Evolutionary conservation across 2,888 invertebrate species (phyloP), one percentile per base, ranked within the genome.

Genomic region (Scelioninae gen. 2): DNA sequence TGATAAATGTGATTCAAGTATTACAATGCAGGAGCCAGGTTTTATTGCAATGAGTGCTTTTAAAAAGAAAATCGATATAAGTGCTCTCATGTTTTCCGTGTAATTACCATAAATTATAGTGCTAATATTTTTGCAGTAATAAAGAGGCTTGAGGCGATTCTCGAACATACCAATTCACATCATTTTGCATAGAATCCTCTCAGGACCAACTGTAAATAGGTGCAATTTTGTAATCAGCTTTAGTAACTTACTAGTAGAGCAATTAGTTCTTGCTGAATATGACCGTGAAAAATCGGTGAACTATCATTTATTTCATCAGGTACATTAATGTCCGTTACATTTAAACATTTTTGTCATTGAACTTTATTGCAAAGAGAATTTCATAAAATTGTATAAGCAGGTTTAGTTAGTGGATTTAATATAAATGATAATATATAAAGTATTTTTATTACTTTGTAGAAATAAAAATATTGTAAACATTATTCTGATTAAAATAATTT

Each of bases 91-190:
- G 71, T 33, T 64, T 58, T 58, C 64, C 52, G 31, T 37, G 71
- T 46, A 61, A 69, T 69, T 69, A 69, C 39, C 53, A 69, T 69
- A 69, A 69, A 69, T 60, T 61, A 69, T 22, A 69, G 61, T 13
- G 72, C 45, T 37, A 72, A 72, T 65, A 52, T 58, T 65, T 60
- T 52, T 52, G 25, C 25, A 22, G 67, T 63, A 73, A 73, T 73
- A 57, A 73, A 53, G 35, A 61, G 61, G 50, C 73, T 58, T 55
- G 37, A 61, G 57, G 64, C 58, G 35, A 45, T 63, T 37, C 48
- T 63, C 57, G 18, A 57, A 46, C 55, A 41, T 19, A 57, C 48
- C 57, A 43, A 67, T 57, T 57, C 67, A 19, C 57, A 52, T 70
- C 70, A 48, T 57, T 55, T 46, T 57, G 41, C 28, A 6, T 19